Percentiles rank a stretch among this genome's conserved stretches.
phyloP scores from a whole-genome alignment of 92 coral and sea anemone genomes.

The Bergia puertoricense region DNA sequence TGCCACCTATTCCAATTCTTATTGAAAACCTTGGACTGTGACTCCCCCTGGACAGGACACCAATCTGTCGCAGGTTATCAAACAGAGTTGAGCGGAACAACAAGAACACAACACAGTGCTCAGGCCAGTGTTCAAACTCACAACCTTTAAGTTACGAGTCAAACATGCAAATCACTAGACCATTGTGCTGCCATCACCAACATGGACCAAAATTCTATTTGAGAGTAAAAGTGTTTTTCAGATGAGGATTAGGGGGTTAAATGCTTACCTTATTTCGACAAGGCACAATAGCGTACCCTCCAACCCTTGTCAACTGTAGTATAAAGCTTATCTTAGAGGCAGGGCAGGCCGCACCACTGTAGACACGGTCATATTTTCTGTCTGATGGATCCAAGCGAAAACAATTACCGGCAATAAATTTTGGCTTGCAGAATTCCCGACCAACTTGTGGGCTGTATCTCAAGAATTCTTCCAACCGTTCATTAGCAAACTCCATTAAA shows the following conservation, averaged over 20 bases:
- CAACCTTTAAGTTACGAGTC: too few relatives aligned
- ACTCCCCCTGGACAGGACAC: too few relatives aligned
- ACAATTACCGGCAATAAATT: slow-evolving; percentile 91
- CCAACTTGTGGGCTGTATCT: slow-evolving; percentile 75
- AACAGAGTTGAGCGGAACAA: too few relatives aligned
- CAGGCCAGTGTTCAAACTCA: too few relatives aligned
- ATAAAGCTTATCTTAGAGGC: slow-evolving; percentile 70
- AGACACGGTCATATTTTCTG: slow-evolving; percentile 85
- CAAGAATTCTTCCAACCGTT: slow-evolving; percentile 84
- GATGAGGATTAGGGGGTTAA: background rate
- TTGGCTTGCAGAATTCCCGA: slow-evolving; percentile 78
- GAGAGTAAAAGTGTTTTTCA: too few relatives aligned
- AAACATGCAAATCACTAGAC: too few relatives aligned
- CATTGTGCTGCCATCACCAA: too few relatives aligned
- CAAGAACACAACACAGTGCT: too few relatives aligned
- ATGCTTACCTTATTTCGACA: slow-evolving; percentile 77
- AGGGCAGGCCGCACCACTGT: slow-evolving; percentile 96
- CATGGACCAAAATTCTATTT: too few relatives aligned
- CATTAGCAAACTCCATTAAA: slow-evolving; percentile 83
- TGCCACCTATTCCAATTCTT: too few relatives aligned
- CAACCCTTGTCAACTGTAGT: slow-evolving; percentile 77
- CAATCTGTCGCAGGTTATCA: too few relatives aligned
- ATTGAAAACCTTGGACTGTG: too few relatives aligned
- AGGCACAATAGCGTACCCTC: slow-evolving; percentile 92
- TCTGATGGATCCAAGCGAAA: slow-evolving; percentile 84